Conservation (phyloP, 2,797 vertebrate genomes). For the Bradypus variegatus region DNA sequence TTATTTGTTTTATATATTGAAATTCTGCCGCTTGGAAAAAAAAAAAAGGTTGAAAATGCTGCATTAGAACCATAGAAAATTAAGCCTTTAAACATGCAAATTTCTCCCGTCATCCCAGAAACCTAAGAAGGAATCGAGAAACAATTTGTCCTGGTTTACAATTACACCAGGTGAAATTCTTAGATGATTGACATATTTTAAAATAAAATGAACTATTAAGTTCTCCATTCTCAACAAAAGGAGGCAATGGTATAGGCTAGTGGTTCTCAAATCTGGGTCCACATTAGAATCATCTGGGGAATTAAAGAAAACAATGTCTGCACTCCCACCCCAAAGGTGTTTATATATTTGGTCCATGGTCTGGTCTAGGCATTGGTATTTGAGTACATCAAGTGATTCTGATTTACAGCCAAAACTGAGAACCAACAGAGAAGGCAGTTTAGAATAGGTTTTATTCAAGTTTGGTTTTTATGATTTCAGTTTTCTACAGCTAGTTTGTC, state of each 20-base stretch:
- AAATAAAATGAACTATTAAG: constrained; percentile 14
- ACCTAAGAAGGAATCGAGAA: not conserved
- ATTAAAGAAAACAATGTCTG: not conserved
- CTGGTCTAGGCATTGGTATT: not conserved
- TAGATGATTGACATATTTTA: not conserved
- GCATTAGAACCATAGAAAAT: not conserved
- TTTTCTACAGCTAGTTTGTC: not conserved
- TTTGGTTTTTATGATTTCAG: not conserved
- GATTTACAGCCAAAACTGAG: not conserved
- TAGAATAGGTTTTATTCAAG: not conserved
- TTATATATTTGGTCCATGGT: not conserved
- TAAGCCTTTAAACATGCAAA: not conserved
- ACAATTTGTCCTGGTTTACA: not conserved
- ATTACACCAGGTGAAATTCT: not conserved
- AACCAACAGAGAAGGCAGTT: not conserved
- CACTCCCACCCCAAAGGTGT: not conserved
- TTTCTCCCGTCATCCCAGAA: constrained; percentile 27
- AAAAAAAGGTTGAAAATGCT: not conserved
- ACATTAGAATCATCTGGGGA: not conserved
- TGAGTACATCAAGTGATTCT: not conserved
- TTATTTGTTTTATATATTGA: not conserved
- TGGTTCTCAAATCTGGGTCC: not conserved
- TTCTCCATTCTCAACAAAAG: constrained; percentile 2
- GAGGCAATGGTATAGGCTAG: not conserved
- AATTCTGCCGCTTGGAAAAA: not conserved